These are phyloP conservation scores for Menidia menidia DNA, from an alignment of 2,797 vertebrate species.

Conservation along the genomic window DNA sequence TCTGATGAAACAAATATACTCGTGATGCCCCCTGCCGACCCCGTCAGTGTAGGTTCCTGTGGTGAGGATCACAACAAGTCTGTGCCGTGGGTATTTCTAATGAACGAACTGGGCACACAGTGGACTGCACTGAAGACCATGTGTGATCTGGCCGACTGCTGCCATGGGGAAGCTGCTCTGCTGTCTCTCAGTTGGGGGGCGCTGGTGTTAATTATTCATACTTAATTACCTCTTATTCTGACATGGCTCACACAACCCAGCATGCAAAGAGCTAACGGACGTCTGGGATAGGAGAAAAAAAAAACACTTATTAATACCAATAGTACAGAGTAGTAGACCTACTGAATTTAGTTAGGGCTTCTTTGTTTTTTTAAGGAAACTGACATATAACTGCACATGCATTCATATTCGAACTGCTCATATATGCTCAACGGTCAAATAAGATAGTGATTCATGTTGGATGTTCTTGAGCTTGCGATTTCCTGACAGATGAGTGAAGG, in stretches of 20 bases:
- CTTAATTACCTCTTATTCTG: conserved; percentile 84
- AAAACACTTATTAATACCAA: conserved; percentile 38
- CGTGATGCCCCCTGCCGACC: conserved; percentile 38
- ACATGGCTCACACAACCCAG: conserved; percentile 57
- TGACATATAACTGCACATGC: conserved; percentile 26
- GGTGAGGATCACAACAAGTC: conserved; percentile 70
- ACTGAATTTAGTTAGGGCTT: conserved; percentile 11
- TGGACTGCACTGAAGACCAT: conserved; percentile 64
- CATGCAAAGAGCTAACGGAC: conserved; percentile 57
- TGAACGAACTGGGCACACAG: conserved; percentile 67
- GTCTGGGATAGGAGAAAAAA: conserved; percentile 55
- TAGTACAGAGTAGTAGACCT: conserved; percentile 20
- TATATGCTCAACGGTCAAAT: conserved; percentile 24
- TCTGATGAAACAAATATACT: conserved; percentile 50
- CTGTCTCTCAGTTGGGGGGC: conserved; percentile 77
- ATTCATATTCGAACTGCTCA: conserved; percentile 29
- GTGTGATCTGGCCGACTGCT: conserved; percentile 77
- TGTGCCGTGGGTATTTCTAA: conserved; percentile 74
- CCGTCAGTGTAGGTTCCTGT: conserved; percentile 50
- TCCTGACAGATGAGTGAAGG: conserved; percentile 67
- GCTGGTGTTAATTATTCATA: conserved; percentile 86
- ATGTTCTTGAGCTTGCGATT: conserved; percentile 62
- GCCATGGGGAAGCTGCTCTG: conserved; percentile 75
- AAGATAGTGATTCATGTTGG: conserved; percentile 40
- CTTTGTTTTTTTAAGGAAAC: conserved; percentile 14